Conservation (phyloP, 2,113 vertebrate genomes). For the Sclerurus mexicanus region DNA sequence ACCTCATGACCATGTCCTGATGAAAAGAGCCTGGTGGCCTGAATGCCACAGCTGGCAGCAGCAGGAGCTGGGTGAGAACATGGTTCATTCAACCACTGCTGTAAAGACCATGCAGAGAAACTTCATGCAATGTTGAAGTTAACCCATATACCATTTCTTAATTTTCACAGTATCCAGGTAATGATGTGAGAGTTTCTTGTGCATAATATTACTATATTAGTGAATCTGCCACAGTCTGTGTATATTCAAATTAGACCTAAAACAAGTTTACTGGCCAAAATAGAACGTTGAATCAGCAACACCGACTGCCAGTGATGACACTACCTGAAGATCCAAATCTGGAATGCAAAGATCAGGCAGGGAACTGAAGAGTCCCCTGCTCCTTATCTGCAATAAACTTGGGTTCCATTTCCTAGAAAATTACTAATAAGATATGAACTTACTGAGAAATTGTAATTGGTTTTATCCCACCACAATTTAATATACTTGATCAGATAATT, state of each 20-base stretch:
- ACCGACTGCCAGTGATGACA: neutral
- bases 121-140: neutral
- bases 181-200: neutral
- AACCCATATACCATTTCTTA: neutral
- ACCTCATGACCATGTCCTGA: neutral
- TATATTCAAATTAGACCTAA: neutral
- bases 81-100: neutral
- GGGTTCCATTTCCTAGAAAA: neutral
- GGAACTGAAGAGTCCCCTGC: neutral
- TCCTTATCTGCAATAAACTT: neutral
- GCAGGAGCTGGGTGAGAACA: neutral
- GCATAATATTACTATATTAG: neutral
- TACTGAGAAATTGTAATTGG: neutral
- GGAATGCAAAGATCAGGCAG: neutral
- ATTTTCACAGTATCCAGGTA: neutral
- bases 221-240: neutral
- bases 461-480: conserved; percentile 52
- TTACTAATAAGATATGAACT: neutral
- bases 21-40: neutral
- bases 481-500: conserved; percentile 58
- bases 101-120: neutral
- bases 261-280: neutral
- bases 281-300: neutral
- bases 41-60: neutral
- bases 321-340: neutral